Evolutionary conservation across 2,113 vertebrate genomes (phyloP).

Genomic region (Nerophis lumbriciformis): DNA sequence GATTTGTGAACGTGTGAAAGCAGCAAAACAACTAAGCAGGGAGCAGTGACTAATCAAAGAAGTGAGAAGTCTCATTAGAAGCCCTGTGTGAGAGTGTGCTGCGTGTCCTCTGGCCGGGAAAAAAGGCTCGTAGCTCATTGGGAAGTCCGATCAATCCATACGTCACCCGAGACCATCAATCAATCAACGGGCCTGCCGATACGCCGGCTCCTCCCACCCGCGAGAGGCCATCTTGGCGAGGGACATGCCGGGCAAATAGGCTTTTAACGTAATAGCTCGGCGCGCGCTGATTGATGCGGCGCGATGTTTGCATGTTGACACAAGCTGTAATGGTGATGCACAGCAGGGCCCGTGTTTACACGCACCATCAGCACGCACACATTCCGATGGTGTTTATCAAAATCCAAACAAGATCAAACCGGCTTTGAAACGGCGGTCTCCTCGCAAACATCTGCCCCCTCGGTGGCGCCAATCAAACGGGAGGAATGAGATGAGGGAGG

Average conservation of each 20-base stretch:
- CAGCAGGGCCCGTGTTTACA: slow-evolving; percentile 47
- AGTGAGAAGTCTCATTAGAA: slow-evolving; percentile 45
- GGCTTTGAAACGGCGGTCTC: slow-evolving; percentile 38
- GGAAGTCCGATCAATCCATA: slow-evolving; percentile 49
- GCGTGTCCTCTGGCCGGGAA: slow-evolving; percentile 45
- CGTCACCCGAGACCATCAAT: slow-evolving; percentile 55
- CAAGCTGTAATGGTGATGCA: slow-evolving; percentile 48
- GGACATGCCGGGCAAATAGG: slow-evolving; percentile 54
- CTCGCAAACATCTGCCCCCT: slow-evolving; percentile 41
- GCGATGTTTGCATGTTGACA: slow-evolving; percentile 56
- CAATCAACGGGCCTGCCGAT: slow-evolving; percentile 64
- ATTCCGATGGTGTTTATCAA: slow-evolving; percentile 40
- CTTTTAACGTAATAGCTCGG: slow-evolving; percentile 65
- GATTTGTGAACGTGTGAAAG: no score
- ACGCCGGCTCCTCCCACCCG: slow-evolving; percentile 45
- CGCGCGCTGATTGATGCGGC: slow-evolving; percentile 52
- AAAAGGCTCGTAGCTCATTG: slow-evolving; percentile 59
- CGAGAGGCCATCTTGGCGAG: slow-evolving; percentile 42
- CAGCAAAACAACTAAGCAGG: no score
- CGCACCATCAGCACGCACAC: slow-evolving; percentile 21
- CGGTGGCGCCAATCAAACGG: not conserved
- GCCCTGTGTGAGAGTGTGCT: slow-evolving; percentile 24
- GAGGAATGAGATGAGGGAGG: not conserved
- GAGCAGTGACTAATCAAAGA: slow-evolving; percentile 18
- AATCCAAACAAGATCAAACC: slow-evolving; percentile 53